Conservation (phyloP, 2,797 vertebrate genomes). For the Neopelma chrysocephalum region DNA sequence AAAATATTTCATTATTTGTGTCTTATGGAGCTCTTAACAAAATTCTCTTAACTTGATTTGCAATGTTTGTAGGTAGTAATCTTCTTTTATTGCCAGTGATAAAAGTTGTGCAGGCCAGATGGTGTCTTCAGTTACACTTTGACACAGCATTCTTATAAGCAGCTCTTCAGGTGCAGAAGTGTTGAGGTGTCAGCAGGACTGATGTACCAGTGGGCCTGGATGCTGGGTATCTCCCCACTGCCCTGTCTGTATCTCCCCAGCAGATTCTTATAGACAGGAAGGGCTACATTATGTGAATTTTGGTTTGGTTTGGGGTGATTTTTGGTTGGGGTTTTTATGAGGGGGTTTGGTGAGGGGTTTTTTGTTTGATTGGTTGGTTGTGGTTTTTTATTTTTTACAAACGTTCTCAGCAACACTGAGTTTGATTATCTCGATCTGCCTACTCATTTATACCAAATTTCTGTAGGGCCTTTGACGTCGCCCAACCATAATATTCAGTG, state of each 20-base stretch:
- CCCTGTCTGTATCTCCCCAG: not conserved
- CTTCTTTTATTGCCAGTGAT: not conserved
- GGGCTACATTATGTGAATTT: not conserved
- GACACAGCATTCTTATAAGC: not conserved
- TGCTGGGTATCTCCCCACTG: not conserved
- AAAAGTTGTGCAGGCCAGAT: constrained; percentile 12
- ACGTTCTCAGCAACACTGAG: not conserved
- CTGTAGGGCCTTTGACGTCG: not conserved
- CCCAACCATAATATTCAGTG: rapidly evolving
- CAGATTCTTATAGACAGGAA: not conserved
- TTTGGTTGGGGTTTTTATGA: not conserved
- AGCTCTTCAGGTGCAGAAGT: not conserved
- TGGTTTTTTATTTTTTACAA: not conserved
- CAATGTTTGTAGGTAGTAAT: constrained; percentile 1
- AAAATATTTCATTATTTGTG: not conserved
- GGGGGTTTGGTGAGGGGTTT: not conserved
- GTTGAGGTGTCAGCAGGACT: not conserved
- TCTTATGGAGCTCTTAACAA: not conserved
- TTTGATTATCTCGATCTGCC: not conserved
- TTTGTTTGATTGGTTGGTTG: not conserved
- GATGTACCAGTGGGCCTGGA: not conserved
- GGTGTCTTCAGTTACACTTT: not conserved
- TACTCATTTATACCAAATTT: not conserved
- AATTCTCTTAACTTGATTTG: constrained; percentile 22
- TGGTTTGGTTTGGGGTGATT: not conserved